A percentile compares a stretch with the other conserved stretches of the same genome.
These are phyloP conservation scores for Chaetura pelagica DNA, from an alignment of 2,113 vertebrate species.

Conservation along the genomic window DNA sequence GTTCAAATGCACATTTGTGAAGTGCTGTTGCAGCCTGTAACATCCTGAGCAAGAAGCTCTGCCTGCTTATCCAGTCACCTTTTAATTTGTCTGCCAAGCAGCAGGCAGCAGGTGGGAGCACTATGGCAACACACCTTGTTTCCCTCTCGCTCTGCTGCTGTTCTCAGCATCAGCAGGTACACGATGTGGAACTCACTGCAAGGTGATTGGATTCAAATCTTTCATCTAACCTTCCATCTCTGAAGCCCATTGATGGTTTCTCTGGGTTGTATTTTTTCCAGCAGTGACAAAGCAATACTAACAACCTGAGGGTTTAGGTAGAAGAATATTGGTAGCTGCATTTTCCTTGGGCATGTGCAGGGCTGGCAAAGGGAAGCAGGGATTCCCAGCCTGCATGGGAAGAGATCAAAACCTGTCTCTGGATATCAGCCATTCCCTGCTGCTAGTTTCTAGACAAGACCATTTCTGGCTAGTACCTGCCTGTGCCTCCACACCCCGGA, in stretches of 20 bases:
- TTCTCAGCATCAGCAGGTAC: not conserved
- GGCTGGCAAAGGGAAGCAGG: not conserved
- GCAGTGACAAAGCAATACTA: not conserved
- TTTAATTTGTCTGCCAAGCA: not conserved
- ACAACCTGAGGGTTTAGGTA: not conserved
- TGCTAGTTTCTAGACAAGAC: not conserved
- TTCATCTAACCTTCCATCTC: not conserved
- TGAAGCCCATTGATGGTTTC: not conserved
- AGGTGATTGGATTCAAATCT: not conserved
- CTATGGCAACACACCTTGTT: not conserved
- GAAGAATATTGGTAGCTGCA: not conserved
- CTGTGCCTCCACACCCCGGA: not conserved
- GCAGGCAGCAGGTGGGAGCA: not conserved
- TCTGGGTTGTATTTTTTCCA: not conserved
- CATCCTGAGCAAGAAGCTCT: not conserved
- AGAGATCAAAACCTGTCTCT: not conserved
- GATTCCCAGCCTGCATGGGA: not conserved
- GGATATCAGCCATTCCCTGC: not conserved
- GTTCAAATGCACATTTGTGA: not conserved
- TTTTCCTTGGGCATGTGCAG: not conserved
- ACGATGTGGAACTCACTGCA: not conserved
- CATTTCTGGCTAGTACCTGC: not conserved
- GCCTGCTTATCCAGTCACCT: not conserved
- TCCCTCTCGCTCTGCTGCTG: not conserved
- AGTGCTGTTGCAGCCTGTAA: not conserved